Base-by-base conservation (phyloP, 1,140 invertebrate genomes). In the Hycleus phaleratus region DNA sequence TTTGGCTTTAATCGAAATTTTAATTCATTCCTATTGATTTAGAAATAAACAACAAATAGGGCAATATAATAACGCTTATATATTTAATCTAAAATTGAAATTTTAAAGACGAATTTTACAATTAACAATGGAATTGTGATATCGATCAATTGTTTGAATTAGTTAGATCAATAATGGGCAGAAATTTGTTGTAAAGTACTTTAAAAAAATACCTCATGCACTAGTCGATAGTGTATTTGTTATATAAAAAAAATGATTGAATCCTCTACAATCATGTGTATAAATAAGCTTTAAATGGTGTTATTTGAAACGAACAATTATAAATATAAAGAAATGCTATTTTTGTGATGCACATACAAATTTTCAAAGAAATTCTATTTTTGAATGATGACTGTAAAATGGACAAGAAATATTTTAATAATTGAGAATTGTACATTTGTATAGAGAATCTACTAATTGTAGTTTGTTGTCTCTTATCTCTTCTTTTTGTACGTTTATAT, bases 271-370 rank as follows among this genome's bases (percentile, higher is more conserved):
- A 5, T 49, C 10, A 11, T 32, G 54, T 26, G 11, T 51, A 8
- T 26, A 49, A 26, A 49, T 38, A 56, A 63, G 62, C 62, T 61
- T 64, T 65, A 62, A 58, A 52, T 65, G 54, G 52, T 60, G 49
- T 60, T 42, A 5, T 32, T 32, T 5, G 43, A 52, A 63, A 59
- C 46, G 10, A 42, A 42, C 40, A n/a, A 42, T 18, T 18, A 11
- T n/a, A n/a, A 62, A 38, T 32, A 45, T 45, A 42, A 58, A 49
- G 57, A 39, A 49, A 63, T 50, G 56, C 39, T 66, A 66, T 67
- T 67, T 66, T 67, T 65, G 58, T 67, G 63, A 67, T 43, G 57
- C 60, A 65, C 60, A 61, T 60, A 65, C 59, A 67, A 4, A 11
- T 8, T 7, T 42, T n/a, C 10, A 11, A 39, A 39, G 6, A 39